Evolutionary conservation across 2,113 vertebrate species (phyloP).

Genomic region (Pseudois nayaur): DNA sequence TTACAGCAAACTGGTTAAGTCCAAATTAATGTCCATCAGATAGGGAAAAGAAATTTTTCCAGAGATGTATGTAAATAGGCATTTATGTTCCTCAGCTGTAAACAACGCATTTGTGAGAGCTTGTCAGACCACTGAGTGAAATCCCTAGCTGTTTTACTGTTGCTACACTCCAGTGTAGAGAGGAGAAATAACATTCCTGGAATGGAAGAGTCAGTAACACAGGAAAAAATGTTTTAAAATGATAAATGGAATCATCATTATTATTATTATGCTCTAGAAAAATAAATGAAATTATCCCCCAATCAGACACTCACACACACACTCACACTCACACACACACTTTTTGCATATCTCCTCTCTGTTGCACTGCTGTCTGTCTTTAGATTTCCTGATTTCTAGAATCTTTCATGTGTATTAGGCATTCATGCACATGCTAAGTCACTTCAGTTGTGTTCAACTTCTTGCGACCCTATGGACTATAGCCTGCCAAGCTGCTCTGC

Average conservation of each 20-base stretch:
- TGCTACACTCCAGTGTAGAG: neutral
- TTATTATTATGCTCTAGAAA: neutral
- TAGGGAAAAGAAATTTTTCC: neutral
- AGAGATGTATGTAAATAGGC: neutral
- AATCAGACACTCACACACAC: neutral
- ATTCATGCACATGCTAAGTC: neutral
- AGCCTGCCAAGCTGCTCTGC: neutral
- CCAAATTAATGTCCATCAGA: slow-evolving; percentile 1
- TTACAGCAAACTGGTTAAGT: slow-evolving; percentile 30
- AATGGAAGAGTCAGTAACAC: neutral
- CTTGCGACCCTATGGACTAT: neutral
- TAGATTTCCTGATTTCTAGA: neutral
- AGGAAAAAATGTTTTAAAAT: neutral
- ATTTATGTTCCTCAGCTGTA: neutral
- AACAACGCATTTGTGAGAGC: neutral
- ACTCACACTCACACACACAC: neutral
- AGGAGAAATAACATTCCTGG: neutral
- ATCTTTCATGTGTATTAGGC: neutral
- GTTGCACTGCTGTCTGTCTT: neutral
- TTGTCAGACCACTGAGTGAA: neutral
- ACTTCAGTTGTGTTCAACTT: neutral
- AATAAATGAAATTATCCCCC: neutral
- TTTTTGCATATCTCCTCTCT: neutral
- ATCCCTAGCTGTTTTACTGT: neutral
- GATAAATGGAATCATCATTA: neutral